Evolutionary conservation across 2,888 invertebrate species (phyloP).

Genomic region (Leptopterna dolabrata): DNA sequence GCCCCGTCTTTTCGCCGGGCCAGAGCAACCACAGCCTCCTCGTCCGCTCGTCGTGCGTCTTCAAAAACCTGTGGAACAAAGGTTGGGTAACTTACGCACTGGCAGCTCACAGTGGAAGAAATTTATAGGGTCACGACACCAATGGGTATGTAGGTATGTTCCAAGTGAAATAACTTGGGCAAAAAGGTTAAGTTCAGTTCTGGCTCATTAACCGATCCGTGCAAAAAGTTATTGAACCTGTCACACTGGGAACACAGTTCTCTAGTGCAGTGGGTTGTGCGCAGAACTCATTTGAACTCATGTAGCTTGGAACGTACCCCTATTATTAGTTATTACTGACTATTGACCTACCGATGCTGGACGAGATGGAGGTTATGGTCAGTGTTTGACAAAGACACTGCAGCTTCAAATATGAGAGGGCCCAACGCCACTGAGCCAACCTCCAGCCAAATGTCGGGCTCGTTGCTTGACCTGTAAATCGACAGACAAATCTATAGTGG

Average conservation of each 20-base stretch:
- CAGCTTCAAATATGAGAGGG: slow-evolving; percentile 89
- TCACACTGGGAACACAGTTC: too few species aligned
- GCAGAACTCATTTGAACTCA: too few species aligned
- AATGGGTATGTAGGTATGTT: too few species aligned
- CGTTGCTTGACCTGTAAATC: slow-evolving; percentile 65
- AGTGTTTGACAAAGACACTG: slow-evolving; percentile 81
- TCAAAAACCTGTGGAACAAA: slow-evolving; percentile 72
- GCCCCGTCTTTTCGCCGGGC: slow-evolving; percentile 78
- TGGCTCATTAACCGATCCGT: too few species aligned
- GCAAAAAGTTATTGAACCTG: too few species aligned
- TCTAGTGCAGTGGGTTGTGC: too few species aligned
- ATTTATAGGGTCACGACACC: too few species aligned
- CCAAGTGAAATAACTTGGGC: too few species aligned
- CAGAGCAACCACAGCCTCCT: slow-evolving; percentile 95
- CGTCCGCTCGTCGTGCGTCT: slow-evolving; percentile 84
- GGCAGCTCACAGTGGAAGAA: too few species aligned
- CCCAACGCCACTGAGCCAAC: slow-evolving; percentile 92
- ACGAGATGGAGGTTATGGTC: slow-evolving; percentile 81
- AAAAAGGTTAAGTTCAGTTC: too few species aligned
- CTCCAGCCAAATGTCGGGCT: slow-evolving; percentile 86
- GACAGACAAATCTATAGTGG: slow-evolving; percentile 42
- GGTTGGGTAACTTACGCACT: not conserved
- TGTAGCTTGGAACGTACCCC: too few species aligned
- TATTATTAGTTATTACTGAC: too few species aligned
- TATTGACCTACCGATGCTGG: slow-evolving; percentile 84